Evolutionary conservation across 2,797 vertebrate genomes (phyloP).

Genomic region (Syngnathus rostellatus): DNA sequence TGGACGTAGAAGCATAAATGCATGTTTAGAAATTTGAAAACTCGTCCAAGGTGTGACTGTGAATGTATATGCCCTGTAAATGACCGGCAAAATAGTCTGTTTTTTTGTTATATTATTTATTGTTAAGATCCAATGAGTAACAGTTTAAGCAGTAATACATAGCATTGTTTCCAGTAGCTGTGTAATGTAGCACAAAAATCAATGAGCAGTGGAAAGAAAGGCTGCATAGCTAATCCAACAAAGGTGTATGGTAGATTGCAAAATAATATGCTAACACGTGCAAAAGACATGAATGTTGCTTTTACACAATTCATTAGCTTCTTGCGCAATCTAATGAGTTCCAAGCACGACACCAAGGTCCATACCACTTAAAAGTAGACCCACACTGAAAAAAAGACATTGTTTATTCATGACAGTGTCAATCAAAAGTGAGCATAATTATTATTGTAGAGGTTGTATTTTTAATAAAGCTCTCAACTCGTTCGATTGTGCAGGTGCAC

Average conservation of each 20-base stretch:
- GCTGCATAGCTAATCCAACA: not conserved
- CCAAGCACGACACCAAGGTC: not conserved
- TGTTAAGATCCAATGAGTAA: not conserved
- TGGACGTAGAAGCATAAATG: not conserved
- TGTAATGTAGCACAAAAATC: not conserved
- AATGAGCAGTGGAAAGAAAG: conserved; percentile 1
- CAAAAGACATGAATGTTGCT: not conserved
- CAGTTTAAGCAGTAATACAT: conserved; percentile 1
- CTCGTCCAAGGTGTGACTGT: not conserved
- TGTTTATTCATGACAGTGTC: not conserved
- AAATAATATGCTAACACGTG: not conserved
- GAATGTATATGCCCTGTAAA: not conserved
- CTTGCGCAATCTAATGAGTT: not conserved
- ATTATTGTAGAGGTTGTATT: not conserved
- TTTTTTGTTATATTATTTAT: conserved; percentile 4
- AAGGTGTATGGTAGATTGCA: not conserved
- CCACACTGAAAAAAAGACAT: not conserved
- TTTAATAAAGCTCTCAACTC: conserved; percentile 1
- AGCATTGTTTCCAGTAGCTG: not conserved
- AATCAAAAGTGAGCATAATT: not conserved
- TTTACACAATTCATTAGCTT: not conserved
- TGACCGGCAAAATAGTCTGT: not conserved
- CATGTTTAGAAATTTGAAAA: not conserved
- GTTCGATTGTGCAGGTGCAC: not conserved
- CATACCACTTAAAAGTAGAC: not conserved